phyloP scores from a whole-genome alignment of 2,888 invertebrate genomes.

The Agelastica alni region DNA sequence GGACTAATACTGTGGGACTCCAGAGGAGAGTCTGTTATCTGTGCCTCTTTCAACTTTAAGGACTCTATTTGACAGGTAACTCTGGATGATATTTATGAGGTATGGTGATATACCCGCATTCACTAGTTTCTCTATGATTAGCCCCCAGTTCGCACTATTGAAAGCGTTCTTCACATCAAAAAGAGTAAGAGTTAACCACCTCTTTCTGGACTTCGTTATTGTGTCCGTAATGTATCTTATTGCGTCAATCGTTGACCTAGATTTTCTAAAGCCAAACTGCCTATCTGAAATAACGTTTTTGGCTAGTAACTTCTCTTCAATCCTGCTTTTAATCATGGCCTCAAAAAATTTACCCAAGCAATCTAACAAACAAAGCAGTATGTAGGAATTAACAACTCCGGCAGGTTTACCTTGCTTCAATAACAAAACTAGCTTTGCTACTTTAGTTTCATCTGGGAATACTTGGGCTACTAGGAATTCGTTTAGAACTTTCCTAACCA shows the following conservation, averaged over 20 bases:
- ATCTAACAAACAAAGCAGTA: slow-evolving; percentile 23
- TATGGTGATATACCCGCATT: neutral
- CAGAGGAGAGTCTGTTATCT: neutral
- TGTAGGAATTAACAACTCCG: neutral
- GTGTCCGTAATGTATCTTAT: no score
- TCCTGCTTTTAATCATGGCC: slow-evolving; percentile 9
- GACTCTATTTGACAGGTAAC: slow-evolving; percentile 15
- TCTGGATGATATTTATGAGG: slow-evolving; percentile 4
- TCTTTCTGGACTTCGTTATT: neutral
- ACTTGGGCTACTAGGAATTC: neutral
- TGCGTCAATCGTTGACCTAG: slow-evolving; percentile 11
- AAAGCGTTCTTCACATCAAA: slow-evolving; percentile 17
- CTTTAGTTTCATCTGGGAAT: slow-evolving; percentile 18
- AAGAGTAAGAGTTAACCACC: neutral
- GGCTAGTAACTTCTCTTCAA: slow-evolving; percentile 3
- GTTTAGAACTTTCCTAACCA: neutral
- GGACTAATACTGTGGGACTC: slow-evolving; percentile 26
- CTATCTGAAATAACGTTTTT: neutral
- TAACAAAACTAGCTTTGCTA: slow-evolving; percentile 13
- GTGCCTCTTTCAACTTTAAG: neutral
- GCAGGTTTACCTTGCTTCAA: slow-evolving; percentile 3
- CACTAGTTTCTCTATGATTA: slow-evolving; percentile 16
- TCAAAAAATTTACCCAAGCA: slow-evolving; percentile 13
- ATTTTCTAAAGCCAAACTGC: slow-evolving; percentile 22
- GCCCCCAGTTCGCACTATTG: slow-evolving; percentile 22